Evolutionary conservation across 1,140 invertebrate genomes (phyloP), one percentile per base, ranked within the genome.

Genomic region (Tribolium castaneum): DNA sequence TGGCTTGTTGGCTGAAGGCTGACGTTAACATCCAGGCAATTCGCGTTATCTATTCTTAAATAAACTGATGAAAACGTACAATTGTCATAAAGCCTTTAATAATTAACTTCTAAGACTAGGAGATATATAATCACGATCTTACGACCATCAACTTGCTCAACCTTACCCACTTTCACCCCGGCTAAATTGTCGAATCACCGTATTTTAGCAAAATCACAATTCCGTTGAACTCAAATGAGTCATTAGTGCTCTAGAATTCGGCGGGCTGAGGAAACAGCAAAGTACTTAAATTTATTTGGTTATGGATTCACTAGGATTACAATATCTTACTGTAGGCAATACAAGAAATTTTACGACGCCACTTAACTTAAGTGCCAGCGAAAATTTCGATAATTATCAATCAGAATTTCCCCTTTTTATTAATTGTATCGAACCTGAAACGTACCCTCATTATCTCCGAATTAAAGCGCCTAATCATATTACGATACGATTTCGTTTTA

Each of bases 191-290:
- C 71, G 71, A 73, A 73, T 73, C 71, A 73, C 71, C 45, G 71
- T 73, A 73, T 73, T 73, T 73, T 73, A 73, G 71, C 71, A 19
- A 73, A 54, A 73, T 73, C 71, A 73, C 71, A 73, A 73, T 73
- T 73, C 71, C 71, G 71, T 73, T 73, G 71, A 73, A 73, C 71
- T 54, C 71, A 73, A 73, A 73, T 73, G 71, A 73, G 71, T 73
- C 71, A 50, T 73, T 73, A 73, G 71, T 73, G 71, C 71, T 54
- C 71, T 34, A 73, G 71, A 54, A 52, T 54, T 73, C 30, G 71
- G 52, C 71, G 51, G 71, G 71, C 52, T 54, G 52, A 54, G 71
- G 52, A 73, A 73, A 73, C 49, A 73, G 71, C 49, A 51, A 51
- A 73, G 49, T 54, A 73, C 49, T 73, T 22, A 54, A 72, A 73